Percentiles rank a stretch among this genome's conserved stretches.
Evolutionary conservation across 2,113 vertebrate species (phyloP).

Genomic region (Cygnus buccinator): DNA sequence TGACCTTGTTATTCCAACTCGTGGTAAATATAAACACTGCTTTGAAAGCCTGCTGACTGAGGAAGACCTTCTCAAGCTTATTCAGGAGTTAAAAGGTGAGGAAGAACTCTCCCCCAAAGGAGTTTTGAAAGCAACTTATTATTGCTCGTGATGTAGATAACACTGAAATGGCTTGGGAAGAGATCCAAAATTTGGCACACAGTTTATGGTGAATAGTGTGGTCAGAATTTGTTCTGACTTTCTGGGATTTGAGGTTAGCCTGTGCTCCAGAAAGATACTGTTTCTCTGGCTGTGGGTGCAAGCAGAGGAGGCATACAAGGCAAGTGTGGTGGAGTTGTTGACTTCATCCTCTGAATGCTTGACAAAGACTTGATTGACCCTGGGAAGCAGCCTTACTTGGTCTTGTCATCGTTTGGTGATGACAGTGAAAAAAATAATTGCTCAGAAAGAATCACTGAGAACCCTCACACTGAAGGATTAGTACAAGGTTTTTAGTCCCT

Average conservation of each 20-base stretch:
- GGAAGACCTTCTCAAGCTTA: background rate
- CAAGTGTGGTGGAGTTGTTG: background rate
- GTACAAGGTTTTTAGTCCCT: background rate
- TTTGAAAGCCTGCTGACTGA: background rate
- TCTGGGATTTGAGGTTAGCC: background rate
- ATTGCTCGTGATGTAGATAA: background rate
- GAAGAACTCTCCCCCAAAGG: background rate
- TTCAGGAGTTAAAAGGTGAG: background rate
- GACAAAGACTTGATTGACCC: background rate
- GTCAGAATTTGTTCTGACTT: background rate
- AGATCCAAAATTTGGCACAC: background rate
- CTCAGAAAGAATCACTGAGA: background rate
- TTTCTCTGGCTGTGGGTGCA: background rate
- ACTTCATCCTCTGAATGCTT: background rate
- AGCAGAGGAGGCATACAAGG: background rate
- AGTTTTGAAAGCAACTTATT: background rate
- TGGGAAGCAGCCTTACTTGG: background rate
- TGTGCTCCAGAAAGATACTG: background rate
- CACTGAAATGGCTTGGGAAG: background rate
- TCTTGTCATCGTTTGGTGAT: background rate
- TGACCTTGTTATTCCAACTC: background rate
- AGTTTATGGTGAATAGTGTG: background rate
- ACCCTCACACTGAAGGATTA: background rate
- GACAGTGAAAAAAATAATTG: background rate
- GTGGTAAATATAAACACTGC: background rate